phyloP scores from a whole-genome alignment of 2,113 vertebrate species.

The Rhynchopsitta pachyrhyncha region DNA sequence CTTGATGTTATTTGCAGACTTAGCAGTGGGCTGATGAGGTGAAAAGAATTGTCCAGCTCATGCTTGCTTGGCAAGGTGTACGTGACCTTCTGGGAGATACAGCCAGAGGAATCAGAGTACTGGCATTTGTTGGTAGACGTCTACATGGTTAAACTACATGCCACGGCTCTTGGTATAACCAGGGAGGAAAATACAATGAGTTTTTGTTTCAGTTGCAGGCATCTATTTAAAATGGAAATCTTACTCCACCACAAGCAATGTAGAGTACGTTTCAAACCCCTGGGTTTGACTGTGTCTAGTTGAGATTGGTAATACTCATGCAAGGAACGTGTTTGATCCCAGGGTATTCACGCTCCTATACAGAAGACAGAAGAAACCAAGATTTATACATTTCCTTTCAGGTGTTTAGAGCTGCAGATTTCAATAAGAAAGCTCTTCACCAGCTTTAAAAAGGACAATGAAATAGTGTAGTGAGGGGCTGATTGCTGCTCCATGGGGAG shows the following conservation, averaged over 20 bases:
- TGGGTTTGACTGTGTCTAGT: neutral
- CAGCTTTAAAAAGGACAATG: neutral
- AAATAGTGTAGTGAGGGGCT: slow-evolving; percentile 5
- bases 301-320: neutral
- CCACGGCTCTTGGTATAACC: neutral
- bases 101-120: neutral
- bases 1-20: slow-evolving; percentile 32
- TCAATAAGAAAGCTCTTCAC: neutral
- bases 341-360: neutral
- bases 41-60: neutral
- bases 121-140: neutral
- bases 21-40: slow-evolving; percentile 29
- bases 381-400: neutral
- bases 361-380: neutral
- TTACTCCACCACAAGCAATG: neutral
- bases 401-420: slow-evolving; percentile 8
- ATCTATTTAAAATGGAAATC: neutral
- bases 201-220: neutral
- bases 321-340: neutral
- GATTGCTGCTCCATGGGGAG: slow-evolving; percentile 31
- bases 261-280: neutral
- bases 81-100: neutral
- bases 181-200: neutral
- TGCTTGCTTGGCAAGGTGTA: neutral
- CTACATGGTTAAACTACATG: neutral